Evolutionary conservation across 2,797 vertebrate genomes (phyloP).

Genomic region (Chloroceryle amazona): DNA sequence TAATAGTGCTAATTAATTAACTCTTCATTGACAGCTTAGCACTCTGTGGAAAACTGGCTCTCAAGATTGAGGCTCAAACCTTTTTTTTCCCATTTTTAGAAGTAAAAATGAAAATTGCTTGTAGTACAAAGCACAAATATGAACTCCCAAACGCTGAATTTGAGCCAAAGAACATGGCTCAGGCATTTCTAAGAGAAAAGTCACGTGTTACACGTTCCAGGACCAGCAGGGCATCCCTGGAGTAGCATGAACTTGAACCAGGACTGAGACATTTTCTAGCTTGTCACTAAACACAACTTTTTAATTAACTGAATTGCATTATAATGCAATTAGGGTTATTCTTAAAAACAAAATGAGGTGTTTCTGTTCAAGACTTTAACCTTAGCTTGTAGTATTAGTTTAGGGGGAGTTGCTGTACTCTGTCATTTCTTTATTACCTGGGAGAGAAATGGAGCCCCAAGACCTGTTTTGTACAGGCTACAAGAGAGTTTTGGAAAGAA

Average conservation of each 20-base stretch:
- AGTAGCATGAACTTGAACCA: neutral
- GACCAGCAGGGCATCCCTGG: fast-evolving
- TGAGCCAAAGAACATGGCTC: neutral
- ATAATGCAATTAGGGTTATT: neutral
- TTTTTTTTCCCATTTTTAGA: neutral
- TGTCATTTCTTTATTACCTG: neutral
- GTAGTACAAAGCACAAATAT: neutral
- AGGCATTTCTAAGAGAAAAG: neutral
- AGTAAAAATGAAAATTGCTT: neutral
- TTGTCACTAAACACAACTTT: neutral
- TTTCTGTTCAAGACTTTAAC: neutral
- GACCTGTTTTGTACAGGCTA: neutral
- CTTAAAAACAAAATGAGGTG: neutral
- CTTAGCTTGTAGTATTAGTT: neutral
- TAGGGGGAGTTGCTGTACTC: neutral
- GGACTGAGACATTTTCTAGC: neutral
- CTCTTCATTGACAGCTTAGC: neutral
- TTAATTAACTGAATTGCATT: neutral
- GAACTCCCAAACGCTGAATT: neutral
- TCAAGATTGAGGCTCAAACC: neutral
- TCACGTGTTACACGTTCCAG: fast-evolving
- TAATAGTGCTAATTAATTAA: neutral
- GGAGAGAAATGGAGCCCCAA: neutral
- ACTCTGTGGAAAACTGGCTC: neutral
- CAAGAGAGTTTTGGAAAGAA: neutral